Evolutionary conservation across 1,140 invertebrate genomes (phyloP), one percentile per base, ranked within the genome.

Genomic region (Pseudomyrmex concolor): DNA sequence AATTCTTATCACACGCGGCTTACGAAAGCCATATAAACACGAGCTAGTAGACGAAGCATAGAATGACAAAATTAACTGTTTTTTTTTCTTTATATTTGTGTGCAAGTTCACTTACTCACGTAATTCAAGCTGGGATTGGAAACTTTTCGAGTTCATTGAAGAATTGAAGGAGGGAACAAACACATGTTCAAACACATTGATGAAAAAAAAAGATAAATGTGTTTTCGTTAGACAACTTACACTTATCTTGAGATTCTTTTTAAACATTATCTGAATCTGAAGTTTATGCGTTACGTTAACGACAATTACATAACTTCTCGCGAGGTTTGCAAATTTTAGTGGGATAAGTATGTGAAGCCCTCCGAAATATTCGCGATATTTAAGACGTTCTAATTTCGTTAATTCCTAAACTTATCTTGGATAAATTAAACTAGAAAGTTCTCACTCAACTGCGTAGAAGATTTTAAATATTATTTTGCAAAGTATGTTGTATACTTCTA

Each of bases 321-420:
- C 50, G 50, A 68, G 54, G 62, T n/a, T 51, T 64, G 8, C 34
- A 22, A 66, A 54, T 70, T 70, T 85, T 85, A 73, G 50, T 68
- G 22, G 17, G 57, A 50, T 76, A 4, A 7, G 34, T 72, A 25
- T 34, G 12, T 45, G n/a, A 22, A 34, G 34, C 34, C 5, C 59
- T 54, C 80, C 43, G 68, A 87, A 87, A 87, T 87, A 87, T 70
- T 68, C 22, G 70, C 22, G 48, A 71, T 77, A 76, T 85, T 86
- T 48, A 66, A 85, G 51, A 70, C 48, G 60, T 64, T 66, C 78
- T 76, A 87, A 86, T 87, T 87, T 45, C 45, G 66, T 67, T 84
- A 86, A 77, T 86, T 63, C 48, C 17, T 10, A 15, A 71, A 63
- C 34, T 71, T 51, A 62, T 13, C 9, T 81, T 62, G 48, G 19